Conservation (phyloP, 1,140 invertebrate species). For the Mercenaria mercenaria region DNA sequence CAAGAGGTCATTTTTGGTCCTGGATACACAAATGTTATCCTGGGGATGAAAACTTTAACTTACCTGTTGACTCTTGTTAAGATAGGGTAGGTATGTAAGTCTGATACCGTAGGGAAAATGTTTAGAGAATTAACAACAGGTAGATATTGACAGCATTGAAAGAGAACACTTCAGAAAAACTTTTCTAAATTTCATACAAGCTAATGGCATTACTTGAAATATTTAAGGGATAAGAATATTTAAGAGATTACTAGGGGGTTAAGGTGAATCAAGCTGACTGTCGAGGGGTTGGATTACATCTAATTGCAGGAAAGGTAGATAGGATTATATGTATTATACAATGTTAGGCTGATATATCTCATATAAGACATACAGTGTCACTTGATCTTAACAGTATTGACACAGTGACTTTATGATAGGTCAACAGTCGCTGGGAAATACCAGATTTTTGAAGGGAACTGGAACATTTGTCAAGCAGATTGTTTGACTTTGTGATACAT, state of each 20-base stretch:
- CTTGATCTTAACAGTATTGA: constrained; percentile 9
- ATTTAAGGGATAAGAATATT: not conserved
- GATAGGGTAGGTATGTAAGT: constrained; percentile 1
- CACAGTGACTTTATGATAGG: not conserved
- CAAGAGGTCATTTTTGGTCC: not conserved
- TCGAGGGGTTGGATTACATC: not conserved
- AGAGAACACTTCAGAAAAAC: not conserved
- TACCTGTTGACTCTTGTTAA: not conserved
- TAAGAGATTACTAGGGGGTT: not conserved
- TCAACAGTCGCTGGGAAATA: constrained; percentile 21
- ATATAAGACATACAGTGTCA: constrained; percentile 3
- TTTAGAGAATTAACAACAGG: not conserved
- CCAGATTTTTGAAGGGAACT: constrained; percentile 1
- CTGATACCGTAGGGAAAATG: not conserved
- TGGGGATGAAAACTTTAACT: not conserved
- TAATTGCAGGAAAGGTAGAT: constrained; percentile 19
- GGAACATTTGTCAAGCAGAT: constrained; percentile 1
- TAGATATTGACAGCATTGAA: not conserved
- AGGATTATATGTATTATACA: not conserved
- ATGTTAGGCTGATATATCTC: not conserved
- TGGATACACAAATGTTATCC: constrained; percentile 8
- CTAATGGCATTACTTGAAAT: constrained; percentile 15
- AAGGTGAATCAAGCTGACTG: constrained; percentile 14
- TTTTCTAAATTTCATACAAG: not conserved
- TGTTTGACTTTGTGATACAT: not conserved